Evolutionary conservation across 1,140 invertebrate genomes (phyloP).

Genomic region (Dufourea novaeangliae): DNA sequence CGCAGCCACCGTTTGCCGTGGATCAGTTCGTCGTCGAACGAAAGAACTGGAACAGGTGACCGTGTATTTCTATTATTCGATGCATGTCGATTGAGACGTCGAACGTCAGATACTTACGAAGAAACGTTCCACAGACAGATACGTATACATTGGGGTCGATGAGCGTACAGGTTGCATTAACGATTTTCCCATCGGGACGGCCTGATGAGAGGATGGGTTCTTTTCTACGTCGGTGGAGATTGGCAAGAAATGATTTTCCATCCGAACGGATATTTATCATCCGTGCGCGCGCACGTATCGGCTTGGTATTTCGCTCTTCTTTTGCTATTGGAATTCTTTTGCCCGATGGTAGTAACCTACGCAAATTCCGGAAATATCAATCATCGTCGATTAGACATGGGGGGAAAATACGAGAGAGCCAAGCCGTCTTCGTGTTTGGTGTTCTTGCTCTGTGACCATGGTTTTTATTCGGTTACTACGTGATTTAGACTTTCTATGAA

Average conservation of each 20-base stretch:
- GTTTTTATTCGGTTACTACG: neutral
- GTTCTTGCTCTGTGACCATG: neutral
- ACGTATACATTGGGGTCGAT: too few species aligned
- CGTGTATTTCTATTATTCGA: conserved; percentile 36
- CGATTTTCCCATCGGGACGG: conserved; percentile 15
- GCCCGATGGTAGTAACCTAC: neutral
- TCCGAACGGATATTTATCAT: neutral
- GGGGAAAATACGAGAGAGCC: too few species aligned
- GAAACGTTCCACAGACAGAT: too few species aligned
- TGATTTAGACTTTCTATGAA: neutral
- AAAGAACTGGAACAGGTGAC: conserved; percentile 50
- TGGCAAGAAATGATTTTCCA: conserved; percentile 30
- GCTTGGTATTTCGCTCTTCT: neutral
- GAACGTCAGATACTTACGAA: too few species aligned
- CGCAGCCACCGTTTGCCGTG: conserved; percentile 6
- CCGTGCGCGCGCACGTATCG: neutral
- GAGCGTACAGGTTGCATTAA: conserved; percentile 30
- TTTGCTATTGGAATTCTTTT: conserved; percentile 1
- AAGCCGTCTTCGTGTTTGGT: neutral
- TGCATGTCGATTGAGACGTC: conserved; percentile 51
- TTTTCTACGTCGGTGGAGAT: too few species aligned
- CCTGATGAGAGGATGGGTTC: conserved; percentile 15
- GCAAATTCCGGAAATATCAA: conserved; percentile 19
- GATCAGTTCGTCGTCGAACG: conserved; percentile 22
- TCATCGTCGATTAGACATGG: neutral